Evolutionary conservation across 2,113 vertebrate genomes (phyloP), one percentile per base, ranked within the genome.

Genomic region (Cyprinodon variegatus): DNA sequence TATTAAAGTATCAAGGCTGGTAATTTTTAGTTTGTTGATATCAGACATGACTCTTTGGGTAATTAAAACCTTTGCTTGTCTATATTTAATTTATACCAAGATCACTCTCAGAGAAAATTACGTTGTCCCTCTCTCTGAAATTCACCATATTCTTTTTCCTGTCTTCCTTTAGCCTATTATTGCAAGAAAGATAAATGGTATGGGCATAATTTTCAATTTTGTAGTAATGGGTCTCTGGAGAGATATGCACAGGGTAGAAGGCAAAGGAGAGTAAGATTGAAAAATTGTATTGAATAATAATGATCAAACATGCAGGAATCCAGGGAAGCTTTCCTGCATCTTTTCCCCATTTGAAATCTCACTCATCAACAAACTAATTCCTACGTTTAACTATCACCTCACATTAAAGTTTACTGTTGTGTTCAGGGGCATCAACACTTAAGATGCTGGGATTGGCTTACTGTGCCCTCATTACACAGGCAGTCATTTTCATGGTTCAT

Each of bases 401-500:
- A 67, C 73, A 61, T 84, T 64, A 61, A 50, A 81, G 78, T 81
- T 90, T 70, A 72, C 73, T 89, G 82, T 77, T 81, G 84, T 84
- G 65, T 78, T 83, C 82, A 89, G 81, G 82, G 84, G 85, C 86
- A 89, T 82, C 69, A 69, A 76, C 74, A 74, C 70, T 82, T 77
- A 64, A 62, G 70, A 75, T 85, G 76, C 76, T 79, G 69, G 74
- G 69, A 85, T 82, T 82, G 78, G 53, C 86, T 81, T 70, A 63
- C n/a, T 79, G 74, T 80, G 72, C 72, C 72, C 85, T 88, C 85
- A 90, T 91, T 90, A 87, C 63, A 67, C 66, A 83, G 82, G 62
- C 78, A 83, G 79, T 88, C 78, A 88, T 91, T 90, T 89, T 90
- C 79, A 84, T 65, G 68, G 86, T 84, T 90, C 89, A 85, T 68